Evolutionary conservation across 2,113 vertebrate species (phyloP).

Genomic region (Seriola quinqueradiata): DNA sequence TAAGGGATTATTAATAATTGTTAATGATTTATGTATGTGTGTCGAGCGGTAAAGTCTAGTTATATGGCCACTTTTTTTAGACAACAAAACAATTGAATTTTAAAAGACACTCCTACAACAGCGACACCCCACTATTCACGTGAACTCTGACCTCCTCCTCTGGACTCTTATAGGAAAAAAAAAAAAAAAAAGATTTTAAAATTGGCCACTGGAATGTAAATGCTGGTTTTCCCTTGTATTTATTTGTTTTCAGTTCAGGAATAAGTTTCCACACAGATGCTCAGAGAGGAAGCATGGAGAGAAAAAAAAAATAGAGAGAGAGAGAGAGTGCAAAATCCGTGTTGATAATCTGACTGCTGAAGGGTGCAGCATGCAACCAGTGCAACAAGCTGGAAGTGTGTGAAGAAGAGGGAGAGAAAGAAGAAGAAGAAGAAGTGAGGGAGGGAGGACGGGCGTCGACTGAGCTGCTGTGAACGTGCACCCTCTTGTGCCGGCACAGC

Average conservation of each 20-base stretch:
- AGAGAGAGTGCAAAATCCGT: constrained; percentile 18
- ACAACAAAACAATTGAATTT: constrained; percentile 50
- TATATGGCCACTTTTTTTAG: constrained; percentile 70
- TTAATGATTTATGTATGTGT: constrained; percentile 78
- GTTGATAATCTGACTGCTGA: constrained; percentile 49
- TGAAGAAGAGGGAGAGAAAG: background rate
- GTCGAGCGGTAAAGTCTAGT: constrained; percentile 73
- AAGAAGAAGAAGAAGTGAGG: constrained; percentile 6
- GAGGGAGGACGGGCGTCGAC: constrained; percentile 51
- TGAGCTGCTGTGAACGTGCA: constrained; percentile 70
- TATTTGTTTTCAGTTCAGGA: constrained; percentile 35
- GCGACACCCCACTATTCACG: constrained; percentile 43
- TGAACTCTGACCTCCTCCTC: constrained; percentile 71
- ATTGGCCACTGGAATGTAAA: constrained; percentile 80
- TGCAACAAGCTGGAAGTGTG: constrained; percentile 16
- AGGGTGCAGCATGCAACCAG: constrained; percentile 36
- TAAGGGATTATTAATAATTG: constrained; percentile 78
- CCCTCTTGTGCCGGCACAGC: constrained; percentile 49
- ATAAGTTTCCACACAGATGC: constrained; percentile 18
- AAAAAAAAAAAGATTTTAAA: constrained; percentile 39
- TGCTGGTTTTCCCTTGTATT: constrained; percentile 57
- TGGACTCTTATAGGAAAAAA: constrained; percentile 44
- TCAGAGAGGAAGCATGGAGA: constrained; percentile 7
- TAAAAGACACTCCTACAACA: constrained; percentile 52
- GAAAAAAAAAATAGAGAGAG: background rate